Conservation (phyloP, 2,797 vertebrate species). For the Hipposideros larvatus region DNA sequence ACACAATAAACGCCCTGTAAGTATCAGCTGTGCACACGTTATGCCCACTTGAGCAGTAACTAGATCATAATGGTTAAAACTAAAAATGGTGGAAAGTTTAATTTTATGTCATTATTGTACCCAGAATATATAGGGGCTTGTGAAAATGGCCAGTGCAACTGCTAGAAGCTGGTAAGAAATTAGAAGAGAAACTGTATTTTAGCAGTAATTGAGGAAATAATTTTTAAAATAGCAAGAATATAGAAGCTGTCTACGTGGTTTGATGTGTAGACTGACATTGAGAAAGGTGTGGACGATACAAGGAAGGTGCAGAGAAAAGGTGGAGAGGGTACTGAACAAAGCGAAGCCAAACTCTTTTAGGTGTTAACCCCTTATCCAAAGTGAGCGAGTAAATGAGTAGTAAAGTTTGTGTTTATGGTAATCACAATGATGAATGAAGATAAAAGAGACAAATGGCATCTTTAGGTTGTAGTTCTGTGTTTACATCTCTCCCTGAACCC, state of each 20-base stretch:
- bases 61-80: neutral
- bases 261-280: neutral
- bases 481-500: neutral
- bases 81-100: neutral
- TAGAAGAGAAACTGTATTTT: constrained; percentile 47
- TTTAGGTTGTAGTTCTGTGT: neutral
- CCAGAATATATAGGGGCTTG: neutral
- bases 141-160: neutral
- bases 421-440: neutral
- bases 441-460: neutral
- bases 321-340: neutral
- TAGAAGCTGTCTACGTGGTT: neutral
- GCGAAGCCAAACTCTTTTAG: neutral
- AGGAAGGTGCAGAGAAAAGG: neutral
- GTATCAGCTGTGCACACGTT: neutral
- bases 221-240: neutral
- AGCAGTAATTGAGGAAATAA: neutral
- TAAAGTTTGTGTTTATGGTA: neutral
- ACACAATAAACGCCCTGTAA: neutral
- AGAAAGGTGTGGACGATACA: neutral
- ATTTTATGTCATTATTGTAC: neutral
- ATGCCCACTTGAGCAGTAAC: neutral
- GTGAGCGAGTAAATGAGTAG: neutral
- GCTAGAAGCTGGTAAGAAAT: neutral
- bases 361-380: neutral